Base-by-base conservation (phyloP, 2,797 vertebrate species). In the Cryptoblepharus egeriae region DNA sequence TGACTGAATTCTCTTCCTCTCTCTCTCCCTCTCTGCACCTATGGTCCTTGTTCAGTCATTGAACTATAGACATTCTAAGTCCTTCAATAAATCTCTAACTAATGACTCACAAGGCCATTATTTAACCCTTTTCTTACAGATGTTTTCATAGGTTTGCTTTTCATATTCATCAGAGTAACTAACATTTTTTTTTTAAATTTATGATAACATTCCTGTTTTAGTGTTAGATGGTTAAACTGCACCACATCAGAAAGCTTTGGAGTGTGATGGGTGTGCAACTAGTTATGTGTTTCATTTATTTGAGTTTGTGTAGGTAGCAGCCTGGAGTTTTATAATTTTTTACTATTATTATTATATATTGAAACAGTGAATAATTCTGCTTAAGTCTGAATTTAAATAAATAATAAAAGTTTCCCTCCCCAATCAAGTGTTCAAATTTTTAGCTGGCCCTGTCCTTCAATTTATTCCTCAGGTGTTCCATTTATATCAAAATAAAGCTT, bases 121-220 rank as follows among this genome's bases (percentile, higher is more conserved):
- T 95, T 97, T 98, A 97, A 97, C 97, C 96, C 96, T 96, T 96
- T 95, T 90, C 93, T 93, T 95, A 92, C 95, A 94, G 92, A 93
- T 87, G 81, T 94, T 83, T 79, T 87, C 80, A 89, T 90, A 82
- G 90, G 93, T 95, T 92, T 92, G 39, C 79, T 81, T 88, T 92
- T 93, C 86, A 87, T 85, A 86, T 79, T 88, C 35, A 4, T 49
- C 89, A 83, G 89, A 93, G 91, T 93, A 89, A 85, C 87, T 89
- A 80, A 92, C 94, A 93, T 90, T 90, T 65, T 90, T 82, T 49
- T n/a, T n/a, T n/a, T n/a, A n/a, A n/a, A n/a, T n/a, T n/a, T n/a
- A n/a, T n/a, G n/a, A 83, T 80, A 32, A 79, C 84, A 73, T 71
- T 61, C 35, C 49, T 1, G 26, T 57, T 57, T 65, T 28, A 42